Evolutionary conservation across 35 echinoderm and acorn worm genomes (phyloP), one percentile per base, ranked within the genome.

Genomic region (Anneissia japonica): DNA sequence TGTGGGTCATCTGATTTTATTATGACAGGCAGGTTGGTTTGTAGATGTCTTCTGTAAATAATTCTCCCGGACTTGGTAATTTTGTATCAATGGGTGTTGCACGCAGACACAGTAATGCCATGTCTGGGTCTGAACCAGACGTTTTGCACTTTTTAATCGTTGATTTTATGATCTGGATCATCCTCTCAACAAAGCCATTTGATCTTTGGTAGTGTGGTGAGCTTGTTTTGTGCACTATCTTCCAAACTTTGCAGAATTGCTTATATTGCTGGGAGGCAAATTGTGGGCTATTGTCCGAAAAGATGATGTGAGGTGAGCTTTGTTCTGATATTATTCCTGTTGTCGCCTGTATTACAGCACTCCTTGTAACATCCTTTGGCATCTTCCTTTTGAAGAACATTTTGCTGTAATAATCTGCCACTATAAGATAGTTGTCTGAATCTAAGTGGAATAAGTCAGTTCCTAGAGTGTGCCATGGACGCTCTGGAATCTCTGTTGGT

Each of bases 291-390:
- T 90, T 90, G 39, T 90, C 81, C 3, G 34, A 45, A 13, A 76
- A 23, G 4, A 84, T 33, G 30, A 28, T 77, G 3, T 46, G 51
- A 31, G 81, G 80, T 75, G 76, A 77, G 0, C 88, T 80, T 43
- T 90, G 64, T 83, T 84, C 80, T 43, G 30, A 26, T 34, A 92
- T 87, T 19, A 92, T 26, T 13, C 83, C 64, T 37, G 87, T 92
- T 11, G 77, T 17, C 16, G 36, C 40, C n/a, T 46, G 77, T 21
- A 84, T 64, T 23, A 92, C 74, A 14, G 80, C 39, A 12, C 84
- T 10, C 64, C 90, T 87, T 0, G 84, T 92, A 17, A 51, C 34
- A 3, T 64, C 46, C 34, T 26, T 41, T 17, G 84, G 85, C 9
- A 92, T 45, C 19, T 87, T 75, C 31, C 77, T 31, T 30, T 87